Conservation (phyloP, 1,140 invertebrate genomes). For the Coptotermes formosanus region DNA sequence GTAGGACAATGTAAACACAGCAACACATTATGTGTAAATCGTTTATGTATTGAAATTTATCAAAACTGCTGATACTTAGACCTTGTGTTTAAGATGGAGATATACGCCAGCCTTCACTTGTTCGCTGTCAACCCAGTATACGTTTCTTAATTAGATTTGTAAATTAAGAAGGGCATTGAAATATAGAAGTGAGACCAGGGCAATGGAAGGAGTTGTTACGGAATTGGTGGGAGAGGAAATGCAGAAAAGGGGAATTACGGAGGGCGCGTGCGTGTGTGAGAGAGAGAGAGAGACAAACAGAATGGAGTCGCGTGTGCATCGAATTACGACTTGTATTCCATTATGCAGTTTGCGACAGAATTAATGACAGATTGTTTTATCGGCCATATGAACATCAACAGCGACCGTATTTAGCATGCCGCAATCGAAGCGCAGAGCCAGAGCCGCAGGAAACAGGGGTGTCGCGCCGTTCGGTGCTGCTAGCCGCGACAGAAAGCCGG, state of each 20-base stretch:
- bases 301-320: neutral
- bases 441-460: neutral
- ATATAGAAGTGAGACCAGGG: neutral
- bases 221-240: neutral
- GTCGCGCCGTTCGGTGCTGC: neutral
- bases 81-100: too few relatives aligned
- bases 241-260: neutral
- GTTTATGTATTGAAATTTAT: too few relatives aligned
- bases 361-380: conserved; percentile 17
- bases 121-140: too few relatives aligned
- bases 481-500: too few relatives aligned
- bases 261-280: too few relatives aligned
- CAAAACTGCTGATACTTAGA: too few relatives aligned
- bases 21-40: too few relatives aligned
- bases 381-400: conserved; percentile 15
- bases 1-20: too few relatives aligned
- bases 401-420: conserved; percentile 14
- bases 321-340: conserved; percentile 16
- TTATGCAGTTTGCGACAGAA: conserved; percentile 15
- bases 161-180: neutral
- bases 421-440: neutral
- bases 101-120: too few relatives aligned
- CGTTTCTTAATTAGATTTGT: neutral
- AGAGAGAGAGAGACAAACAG: neutral
- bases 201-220: neutral